Evolutionary conservation across 2,888 invertebrate genomes (phyloP), one percentile per base, ranked within the genome.

Genomic region (Eueremaeus valkanovi): DNA sequence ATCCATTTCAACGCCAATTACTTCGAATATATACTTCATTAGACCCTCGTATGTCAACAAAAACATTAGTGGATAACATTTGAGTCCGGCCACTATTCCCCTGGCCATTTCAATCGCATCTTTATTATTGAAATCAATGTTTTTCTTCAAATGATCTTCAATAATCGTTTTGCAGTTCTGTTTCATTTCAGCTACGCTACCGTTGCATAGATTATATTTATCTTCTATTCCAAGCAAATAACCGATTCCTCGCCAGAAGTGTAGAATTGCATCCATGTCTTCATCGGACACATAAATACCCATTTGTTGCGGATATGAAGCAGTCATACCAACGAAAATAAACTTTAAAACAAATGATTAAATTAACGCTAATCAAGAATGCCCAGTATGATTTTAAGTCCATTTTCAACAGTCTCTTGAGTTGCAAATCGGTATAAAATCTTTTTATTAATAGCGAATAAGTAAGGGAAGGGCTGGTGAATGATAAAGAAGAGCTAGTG

Each of bases 191-290:
- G 63, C 24, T 24, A 75, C 73, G 45, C 42, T 73, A 11, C 78
- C 78, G 11, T 58, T 29, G 45, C 78, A 78, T 13, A 79, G 61
- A 63, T 79, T 79, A 27, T 76, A 79, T 31, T 77, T 76, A 80
- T 95, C 92, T 79, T 92, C 88, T 77, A 95, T 88, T 2, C 95
- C 95, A 78, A 95, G 85, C 82, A 92, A 84, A 81, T 89, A 86
- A 0, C 93, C 93, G 66, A 95, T 85, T 0, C 91, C 90, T 77
- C 89, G 87, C 95, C 94, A 95, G 81, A 92, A 87, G 83, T 95
- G 92, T 8, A 91, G 85, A 77, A 91, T 90, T 0, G 89, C 90
- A 73, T 90, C 90, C 81, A 91, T 85, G 78, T 92, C 90, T 61
- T 87, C 88, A 0, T 85, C 83, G 13, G 85, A 86, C 3, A 86